These are phyloP conservation scores for Pomphorhynchus laevis DNA, from an alignment of 1,140 invertebrate species.

Conservation along the genomic window DNA sequence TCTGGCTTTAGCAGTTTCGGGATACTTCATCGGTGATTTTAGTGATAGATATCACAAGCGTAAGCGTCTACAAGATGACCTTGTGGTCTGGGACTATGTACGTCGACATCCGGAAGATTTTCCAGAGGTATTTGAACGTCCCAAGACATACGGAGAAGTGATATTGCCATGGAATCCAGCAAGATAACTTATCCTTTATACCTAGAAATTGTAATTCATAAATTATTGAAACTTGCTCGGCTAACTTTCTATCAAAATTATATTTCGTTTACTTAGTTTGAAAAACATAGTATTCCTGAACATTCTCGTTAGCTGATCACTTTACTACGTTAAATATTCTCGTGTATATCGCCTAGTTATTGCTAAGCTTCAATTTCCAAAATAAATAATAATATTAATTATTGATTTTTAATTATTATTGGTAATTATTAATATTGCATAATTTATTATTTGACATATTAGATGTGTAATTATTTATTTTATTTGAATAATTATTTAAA, in stretches of 20 bases:
- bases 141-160: conserved; percentile 13
- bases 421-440: neutral
- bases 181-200: conserved; percentile 5
- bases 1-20: no score
- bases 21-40: no score
- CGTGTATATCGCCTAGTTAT: neutral
- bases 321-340: neutral
- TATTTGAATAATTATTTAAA: neutral
- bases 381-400: conserved; percentile 1
- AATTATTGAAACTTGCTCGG: neutral
- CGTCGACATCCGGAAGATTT: conserved; percentile 13
- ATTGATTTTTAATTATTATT: neutral
- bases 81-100: conserved; percentile 11
- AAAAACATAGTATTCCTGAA: neutral
- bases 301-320: neutral
- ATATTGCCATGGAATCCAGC: conserved; percentile 11
- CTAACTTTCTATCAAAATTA: neutral
- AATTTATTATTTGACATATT: neutral
- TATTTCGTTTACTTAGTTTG: neutral
- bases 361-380: neutral
- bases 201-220: neutral
- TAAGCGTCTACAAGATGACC: conserved; percentile 5
- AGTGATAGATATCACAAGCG: no score
- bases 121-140: conserved; percentile 12
- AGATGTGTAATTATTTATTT: conserved; percentile 2